phyloP scores from a whole-genome alignment of 2,797 vertebrate species.

The Takifugu ocellatus region DNA sequence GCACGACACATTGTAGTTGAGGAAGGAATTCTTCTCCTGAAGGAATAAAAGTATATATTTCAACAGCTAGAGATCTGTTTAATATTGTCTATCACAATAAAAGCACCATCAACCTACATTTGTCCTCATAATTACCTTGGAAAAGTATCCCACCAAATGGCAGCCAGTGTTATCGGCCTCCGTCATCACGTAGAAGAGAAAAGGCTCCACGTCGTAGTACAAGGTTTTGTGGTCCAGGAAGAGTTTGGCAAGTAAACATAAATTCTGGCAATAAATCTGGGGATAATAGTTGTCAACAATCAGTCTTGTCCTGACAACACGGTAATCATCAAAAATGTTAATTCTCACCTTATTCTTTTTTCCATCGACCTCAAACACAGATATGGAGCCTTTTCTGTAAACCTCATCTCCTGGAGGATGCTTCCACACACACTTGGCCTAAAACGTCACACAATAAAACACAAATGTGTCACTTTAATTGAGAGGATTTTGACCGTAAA shows the following conservation, averaged over 20 bases:
- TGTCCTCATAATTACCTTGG: constrained; percentile 80
- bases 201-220: constrained; percentile 97
- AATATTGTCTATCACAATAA: background rate
- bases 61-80: background rate
- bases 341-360: constrained; percentile 91
- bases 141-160: constrained; percentile 98
- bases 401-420: constrained; percentile 97
- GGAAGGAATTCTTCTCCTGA: constrained; percentile 97
- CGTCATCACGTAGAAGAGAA: constrained; percentile 99
- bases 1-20: constrained; percentile 97
- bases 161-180: constrained; percentile 98
- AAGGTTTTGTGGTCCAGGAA: constrained; percentile 99
- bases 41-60: background rate
- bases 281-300: background rate
- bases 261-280: constrained; percentile 98
- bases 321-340: background rate
- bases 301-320: background rate
- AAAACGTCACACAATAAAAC: constrained; percentile 11
- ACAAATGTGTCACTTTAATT: background rate
- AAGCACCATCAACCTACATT: background rate
- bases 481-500: too few species aligned
- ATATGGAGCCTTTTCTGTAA: constrained; percentile 94
- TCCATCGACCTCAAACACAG: constrained; percentile 97
- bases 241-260: constrained; percentile 96
- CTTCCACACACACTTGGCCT: constrained; percentile 99